phyloP scores from a whole-genome alignment of 1,140 invertebrate species.

The Mesaphorura yosii region DNA sequence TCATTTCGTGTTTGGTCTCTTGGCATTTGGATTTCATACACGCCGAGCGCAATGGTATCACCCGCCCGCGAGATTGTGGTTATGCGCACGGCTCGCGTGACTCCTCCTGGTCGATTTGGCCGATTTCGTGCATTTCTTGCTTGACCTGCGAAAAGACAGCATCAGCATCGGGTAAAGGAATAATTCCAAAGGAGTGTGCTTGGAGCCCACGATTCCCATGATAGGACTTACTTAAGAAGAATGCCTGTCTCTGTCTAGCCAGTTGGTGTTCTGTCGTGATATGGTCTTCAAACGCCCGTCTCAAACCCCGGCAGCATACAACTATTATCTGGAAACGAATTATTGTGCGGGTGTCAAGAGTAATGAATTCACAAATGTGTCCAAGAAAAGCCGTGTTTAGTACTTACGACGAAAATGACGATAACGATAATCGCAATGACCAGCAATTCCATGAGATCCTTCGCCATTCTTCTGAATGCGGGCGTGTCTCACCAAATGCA shows the following conservation, averaged over 20 bases:
- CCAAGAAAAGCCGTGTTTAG: too few species aligned
- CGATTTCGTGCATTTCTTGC: too few species aligned
- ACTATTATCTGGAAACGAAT: conserved; percentile 12
- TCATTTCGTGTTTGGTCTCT: not conserved
- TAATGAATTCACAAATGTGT: too few species aligned
- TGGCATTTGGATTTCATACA: conserved; percentile 21
- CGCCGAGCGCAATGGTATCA: conserved; percentile 7
- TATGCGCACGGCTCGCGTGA: conserved; percentile 13
- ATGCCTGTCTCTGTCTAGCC: conserved; percentile 10
- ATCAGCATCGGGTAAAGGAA: not conserved
- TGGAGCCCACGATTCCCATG: too few species aligned
- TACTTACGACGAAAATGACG: too few species aligned
- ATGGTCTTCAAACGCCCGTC: conserved; percentile 15
- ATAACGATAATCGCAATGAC: too few species aligned
- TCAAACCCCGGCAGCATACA: conserved; percentile 19
- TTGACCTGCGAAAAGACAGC: not conserved
- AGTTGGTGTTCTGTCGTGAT: conserved; percentile 14
- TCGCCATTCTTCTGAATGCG: too few species aligned
- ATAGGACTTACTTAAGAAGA: conserved; percentile 18
- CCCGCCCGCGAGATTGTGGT: conserved; percentile 18
- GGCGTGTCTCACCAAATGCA: too few species aligned
- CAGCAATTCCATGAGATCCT: too few species aligned
- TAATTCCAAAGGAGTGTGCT: too few species aligned
- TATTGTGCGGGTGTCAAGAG: too few species aligned
- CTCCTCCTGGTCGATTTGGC: too few species aligned